Evolutionary conservation across 2,113 vertebrate species (phyloP).

Genomic region (Pardalotus punctatus): DNA sequence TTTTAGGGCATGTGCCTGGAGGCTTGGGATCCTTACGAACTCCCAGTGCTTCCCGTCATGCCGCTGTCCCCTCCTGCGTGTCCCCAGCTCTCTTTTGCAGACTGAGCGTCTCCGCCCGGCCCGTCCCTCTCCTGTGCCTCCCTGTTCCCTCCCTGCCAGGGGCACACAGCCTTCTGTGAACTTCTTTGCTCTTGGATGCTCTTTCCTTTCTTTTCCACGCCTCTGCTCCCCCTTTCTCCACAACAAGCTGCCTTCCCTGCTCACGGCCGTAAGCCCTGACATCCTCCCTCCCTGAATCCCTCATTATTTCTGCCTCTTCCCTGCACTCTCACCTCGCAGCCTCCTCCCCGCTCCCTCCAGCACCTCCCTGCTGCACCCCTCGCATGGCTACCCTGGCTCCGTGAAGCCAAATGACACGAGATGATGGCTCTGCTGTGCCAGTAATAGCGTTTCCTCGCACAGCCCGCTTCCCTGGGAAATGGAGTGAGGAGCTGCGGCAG

Average conservation of each 20-base stretch:
- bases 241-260: not conserved
- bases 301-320: not conserved
- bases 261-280: not conserved
- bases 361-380: not conserved
- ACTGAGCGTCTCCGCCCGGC: not conserved
- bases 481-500: not conserved
- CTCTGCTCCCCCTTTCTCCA: not conserved
- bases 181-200: not conserved
- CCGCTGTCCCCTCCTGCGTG: not conserved
- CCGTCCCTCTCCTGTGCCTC: fast-evolving
- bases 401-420: conserved; percentile 11
- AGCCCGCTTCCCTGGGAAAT: not conserved
- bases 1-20: not conserved
- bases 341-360: not conserved
- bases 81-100: not conserved
- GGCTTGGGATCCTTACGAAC: fast-evolving
- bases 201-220: not conserved
- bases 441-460: not conserved
- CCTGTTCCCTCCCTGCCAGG: fast-evolving
- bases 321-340: not conserved
- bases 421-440: not conserved
- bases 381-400: not conserved
- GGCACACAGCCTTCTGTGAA: not conserved
- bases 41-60: fast-evolving
- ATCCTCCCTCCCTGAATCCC: not conserved